phyloP scores from a whole-genome alignment of 2,888 invertebrate genomes.

The Choristoneura rosaceana region DNA sequence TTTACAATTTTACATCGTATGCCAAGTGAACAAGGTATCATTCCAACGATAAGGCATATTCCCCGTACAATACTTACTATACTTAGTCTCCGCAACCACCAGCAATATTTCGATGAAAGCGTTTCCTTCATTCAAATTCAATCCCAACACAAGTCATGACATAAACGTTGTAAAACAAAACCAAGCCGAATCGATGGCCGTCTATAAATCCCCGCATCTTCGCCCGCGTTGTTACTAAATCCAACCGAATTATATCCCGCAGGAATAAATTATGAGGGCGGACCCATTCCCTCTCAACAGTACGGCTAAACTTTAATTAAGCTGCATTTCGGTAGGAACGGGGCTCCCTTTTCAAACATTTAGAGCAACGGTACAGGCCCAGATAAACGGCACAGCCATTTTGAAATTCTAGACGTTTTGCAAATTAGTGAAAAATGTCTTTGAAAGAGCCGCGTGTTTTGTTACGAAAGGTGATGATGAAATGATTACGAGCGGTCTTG shows the following conservation, averaged over 20 bases:
- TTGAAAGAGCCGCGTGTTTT: conserved; percentile 6
- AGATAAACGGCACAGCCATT: conserved; percentile 36
- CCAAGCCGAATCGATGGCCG: conserved; percentile 34
- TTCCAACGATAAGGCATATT: too few relatives aligned
- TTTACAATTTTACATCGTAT: neutral
- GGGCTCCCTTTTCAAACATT: conserved; percentile 75
- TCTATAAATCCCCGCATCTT: conserved; percentile 65
- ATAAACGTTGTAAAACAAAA: conserved; percentile 26
- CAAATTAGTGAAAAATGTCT: conserved; percentile 32
- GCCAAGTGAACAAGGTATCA: neutral
- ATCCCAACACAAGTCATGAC: conserved; percentile 6
- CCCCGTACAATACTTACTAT: neutral
- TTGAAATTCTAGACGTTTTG: conserved; percentile 38
- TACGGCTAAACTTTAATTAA: conserved; percentile 79
- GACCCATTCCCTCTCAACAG: conserved; percentile 72
- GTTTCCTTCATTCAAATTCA: neutral
- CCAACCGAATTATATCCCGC: conserved; percentile 74
- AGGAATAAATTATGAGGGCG: conserved; percentile 80
- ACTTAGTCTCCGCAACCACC: neutral
- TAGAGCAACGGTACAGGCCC: conserved; percentile 49
- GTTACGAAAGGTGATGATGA: conserved; percentile 26
- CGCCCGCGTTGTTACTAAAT: conserved; percentile 72
- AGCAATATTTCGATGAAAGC: neutral
- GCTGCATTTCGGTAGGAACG: conserved; percentile 77
- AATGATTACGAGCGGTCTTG: neutral